These are phyloP conservation scores for Tolmerus cingulatus DNA, from an alignment of 2,888 invertebrate genomes.

Conservation along the genomic window DNA sequence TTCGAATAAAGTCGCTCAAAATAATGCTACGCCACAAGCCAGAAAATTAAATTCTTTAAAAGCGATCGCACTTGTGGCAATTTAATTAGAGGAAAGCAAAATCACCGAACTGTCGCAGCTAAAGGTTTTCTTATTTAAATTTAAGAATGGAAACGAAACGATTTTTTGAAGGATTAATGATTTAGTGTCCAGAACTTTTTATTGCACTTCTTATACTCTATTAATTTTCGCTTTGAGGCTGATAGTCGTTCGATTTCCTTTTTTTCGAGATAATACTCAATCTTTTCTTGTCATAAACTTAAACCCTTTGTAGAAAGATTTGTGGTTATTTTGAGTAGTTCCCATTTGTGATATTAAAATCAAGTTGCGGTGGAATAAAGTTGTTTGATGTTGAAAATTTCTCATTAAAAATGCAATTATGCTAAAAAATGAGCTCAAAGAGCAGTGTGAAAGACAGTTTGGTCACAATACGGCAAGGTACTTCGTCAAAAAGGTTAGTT, in stretches of 20 bases:
- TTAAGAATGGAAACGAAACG: background rate
- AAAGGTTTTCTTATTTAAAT: background rate
- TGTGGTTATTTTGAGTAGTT: background rate
- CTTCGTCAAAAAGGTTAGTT: background rate
- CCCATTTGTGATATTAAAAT: background rate
- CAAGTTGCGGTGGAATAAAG: background rate
- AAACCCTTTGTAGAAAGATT: background rate
- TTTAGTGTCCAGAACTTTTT: background rate
- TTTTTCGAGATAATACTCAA: background rate
- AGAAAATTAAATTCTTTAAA: constrained; percentile 20
- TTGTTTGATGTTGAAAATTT: background rate
- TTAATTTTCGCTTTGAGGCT: constrained; percentile 3
- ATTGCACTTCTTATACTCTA: background rate
- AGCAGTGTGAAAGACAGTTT: background rate
- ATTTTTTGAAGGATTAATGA: background rate
- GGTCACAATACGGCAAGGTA: background rate
- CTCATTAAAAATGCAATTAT: background rate
- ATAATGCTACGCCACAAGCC: constrained; percentile 2
- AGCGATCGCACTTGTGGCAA: background rate
- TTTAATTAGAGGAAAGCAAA: background rate
- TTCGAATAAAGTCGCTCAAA: background rate
- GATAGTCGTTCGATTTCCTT: background rate
- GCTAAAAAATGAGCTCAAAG: background rate
- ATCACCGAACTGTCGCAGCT: background rate
- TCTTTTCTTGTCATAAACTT: background rate